phyloP scores from a whole-genome alignment of 1,140 invertebrate species.

The Philotrypesis tridentata region DNA sequence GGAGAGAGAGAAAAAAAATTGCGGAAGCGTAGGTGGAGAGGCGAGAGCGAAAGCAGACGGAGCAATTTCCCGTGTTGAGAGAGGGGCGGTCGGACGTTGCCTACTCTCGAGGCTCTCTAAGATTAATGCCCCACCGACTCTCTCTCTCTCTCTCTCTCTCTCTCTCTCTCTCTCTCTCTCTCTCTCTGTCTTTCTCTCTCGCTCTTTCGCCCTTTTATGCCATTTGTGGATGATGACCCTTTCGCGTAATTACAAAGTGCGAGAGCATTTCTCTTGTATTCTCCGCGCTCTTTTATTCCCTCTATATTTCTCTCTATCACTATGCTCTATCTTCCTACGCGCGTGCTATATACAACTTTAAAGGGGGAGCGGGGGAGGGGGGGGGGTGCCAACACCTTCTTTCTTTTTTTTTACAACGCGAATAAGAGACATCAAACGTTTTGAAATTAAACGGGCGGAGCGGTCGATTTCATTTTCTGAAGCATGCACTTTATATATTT shows the following conservation, averaged over 20 bases:
- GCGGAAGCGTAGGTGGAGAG: neutral
- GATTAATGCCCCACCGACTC: slow-evolving; percentile 4
- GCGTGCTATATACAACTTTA: too few relatives aligned
- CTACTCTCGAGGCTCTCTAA: neutral
- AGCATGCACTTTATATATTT: too few relatives aligned
- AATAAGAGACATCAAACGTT: too few relatives aligned
- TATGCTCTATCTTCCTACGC: too few relatives aligned
- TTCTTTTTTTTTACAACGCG: too few relatives aligned
- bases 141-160: neutral
- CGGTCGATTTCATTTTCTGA: too few relatives aligned
- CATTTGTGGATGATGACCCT: slow-evolving; percentile 1
- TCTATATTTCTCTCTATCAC: too few relatives aligned
- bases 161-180: neutral
- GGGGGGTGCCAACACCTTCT: too few relatives aligned
- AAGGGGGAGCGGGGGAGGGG: too few relatives aligned
- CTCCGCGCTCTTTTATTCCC: neutral
- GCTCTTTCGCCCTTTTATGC: neutral
- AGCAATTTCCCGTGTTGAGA: neutral
- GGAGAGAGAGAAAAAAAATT: neutral
- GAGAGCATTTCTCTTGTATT: neutral
- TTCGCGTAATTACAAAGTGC: slow-evolving; percentile 16
- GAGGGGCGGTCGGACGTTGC: neutral
- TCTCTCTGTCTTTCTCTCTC: neutral
- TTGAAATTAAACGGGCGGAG: too few relatives aligned
- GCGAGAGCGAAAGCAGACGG: neutral